These are phyloP conservation scores for Ochropleura leucogaster DNA, from an alignment of 2,888 invertebrate species.

Conservation along the genomic window DNA sequence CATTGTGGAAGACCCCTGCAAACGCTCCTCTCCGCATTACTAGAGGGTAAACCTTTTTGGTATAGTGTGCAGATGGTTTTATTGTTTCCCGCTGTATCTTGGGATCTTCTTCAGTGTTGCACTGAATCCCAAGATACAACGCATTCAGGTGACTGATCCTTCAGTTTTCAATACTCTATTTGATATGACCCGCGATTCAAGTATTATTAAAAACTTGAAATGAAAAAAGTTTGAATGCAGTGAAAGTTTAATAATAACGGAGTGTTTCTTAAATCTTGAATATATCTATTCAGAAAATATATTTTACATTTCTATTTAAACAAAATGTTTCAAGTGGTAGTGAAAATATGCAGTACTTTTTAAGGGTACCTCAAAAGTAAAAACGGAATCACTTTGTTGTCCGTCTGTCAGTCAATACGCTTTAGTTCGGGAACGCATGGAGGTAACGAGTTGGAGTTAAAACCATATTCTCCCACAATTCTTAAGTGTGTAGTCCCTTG, in stretches of 20 bases:
- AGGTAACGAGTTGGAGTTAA: no score
- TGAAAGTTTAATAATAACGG: conserved; percentile 3
- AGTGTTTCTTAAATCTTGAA: conserved; percentile 8
- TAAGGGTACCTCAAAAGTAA: no score
- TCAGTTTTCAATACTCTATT: conserved; percentile 8
- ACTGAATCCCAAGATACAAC: no score
- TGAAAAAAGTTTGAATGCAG: conserved; percentile 9
- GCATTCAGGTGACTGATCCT: conserved; percentile 34
- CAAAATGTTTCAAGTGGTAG: background rate
- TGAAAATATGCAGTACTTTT: background rate
- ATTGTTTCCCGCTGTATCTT: conserved; percentile 68
- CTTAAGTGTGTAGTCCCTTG: no score
- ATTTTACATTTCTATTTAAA: background rate
- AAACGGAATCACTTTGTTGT: no score
- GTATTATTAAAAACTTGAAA: conserved; percentile 29
- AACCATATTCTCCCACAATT: no score
- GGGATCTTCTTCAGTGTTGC: conserved; percentile 51
- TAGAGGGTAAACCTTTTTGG: conserved; percentile 82
- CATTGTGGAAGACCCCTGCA: conserved; percentile 83
- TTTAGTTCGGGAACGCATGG: no score
- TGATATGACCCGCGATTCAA: conserved; percentile 20
- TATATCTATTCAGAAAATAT: conserved; percentile 15
- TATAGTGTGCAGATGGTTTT: conserved; percentile 75
- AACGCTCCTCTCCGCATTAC: conserved; percentile 81
- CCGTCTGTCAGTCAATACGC: no score